Evolutionary conservation across 2,797 vertebrate genomes (phyloP).

Genomic region (Mastacembelus armatus): DNA sequence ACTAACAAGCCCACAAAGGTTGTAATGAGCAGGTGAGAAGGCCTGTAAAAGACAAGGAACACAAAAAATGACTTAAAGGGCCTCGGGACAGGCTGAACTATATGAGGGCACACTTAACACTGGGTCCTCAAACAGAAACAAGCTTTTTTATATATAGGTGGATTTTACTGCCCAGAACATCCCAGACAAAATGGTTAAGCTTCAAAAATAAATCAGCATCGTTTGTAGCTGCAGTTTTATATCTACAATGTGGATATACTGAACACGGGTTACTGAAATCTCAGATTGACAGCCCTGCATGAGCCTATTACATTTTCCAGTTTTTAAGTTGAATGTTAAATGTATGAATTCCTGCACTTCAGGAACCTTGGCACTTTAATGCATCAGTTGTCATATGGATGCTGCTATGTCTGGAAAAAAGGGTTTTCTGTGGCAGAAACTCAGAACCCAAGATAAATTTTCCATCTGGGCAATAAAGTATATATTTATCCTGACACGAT

Average conservation of each 20-base stretch:
- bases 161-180: neutral
- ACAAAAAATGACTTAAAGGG: conserved; percentile 50
- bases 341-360: neutral
- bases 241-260: too few relatives aligned
- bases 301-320: neutral
- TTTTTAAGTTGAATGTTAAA: neutral
- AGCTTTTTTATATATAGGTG: neutral
- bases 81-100: conserved; percentile 39
- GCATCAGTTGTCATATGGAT: neutral
- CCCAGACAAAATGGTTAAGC: neutral
- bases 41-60: conserved; percentile 62
- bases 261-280: too few relatives aligned
- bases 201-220: too few relatives aligned
- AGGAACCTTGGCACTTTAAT: neutral
- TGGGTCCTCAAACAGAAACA: conserved; percentile 12
- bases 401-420: neutral
- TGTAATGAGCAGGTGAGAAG: conserved; percentile 77
- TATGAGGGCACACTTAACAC: conserved; percentile 24
- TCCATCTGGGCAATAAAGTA: neutral
- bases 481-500: neutral
- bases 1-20: conserved; percentile 66
- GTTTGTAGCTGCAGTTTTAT: too few relatives aligned
- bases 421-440: too few relatives aligned
- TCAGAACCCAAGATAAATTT: too few relatives aligned
- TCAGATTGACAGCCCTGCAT: neutral